Evolutionary conservation across 1,140 invertebrate genomes (phyloP), one percentile per base, ranked within the genome.

Genomic region (Eurosta solidaginis): DNA sequence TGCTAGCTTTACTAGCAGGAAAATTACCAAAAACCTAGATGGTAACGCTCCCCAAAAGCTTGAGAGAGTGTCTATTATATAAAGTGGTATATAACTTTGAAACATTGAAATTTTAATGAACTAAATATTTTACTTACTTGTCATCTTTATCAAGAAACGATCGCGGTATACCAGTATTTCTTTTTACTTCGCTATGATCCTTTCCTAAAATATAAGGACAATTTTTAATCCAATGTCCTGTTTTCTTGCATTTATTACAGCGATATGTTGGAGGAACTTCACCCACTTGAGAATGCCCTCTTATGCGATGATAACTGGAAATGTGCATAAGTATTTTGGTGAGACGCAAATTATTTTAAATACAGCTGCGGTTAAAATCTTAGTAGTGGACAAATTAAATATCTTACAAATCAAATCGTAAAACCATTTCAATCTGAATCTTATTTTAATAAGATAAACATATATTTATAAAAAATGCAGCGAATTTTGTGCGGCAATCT

Each of bases 161-260:
- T 78, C 94, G 91, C 22, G 98, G 98, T 84, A 99, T 99, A n/a
- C 98, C 98, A 78, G 98, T 98, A 84, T 94, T 97, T 84, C 97
- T 93, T 84, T 96, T 96, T 47, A 96, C 93, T 85, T 97, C 95
- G 74, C 93, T 90, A 89, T 83, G 81, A n/a, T 88, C 85, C 40
- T 85, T 84, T 14, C 81, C 81, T 74, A 89, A 83, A 77, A 90
- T 91, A 78, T 93, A 89, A 17, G 96, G 95, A 87, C 97, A 98
- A 88, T 97, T 95, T 88, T 96, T 97, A 76, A 97, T 98, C 95
- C 96, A 99, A 89, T 99, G 97, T 1, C 97, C 97, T 79, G 92
- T 91, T 86, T 96, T 94, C 83, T 96, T 93, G 88, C 97, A 99
- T 85, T 96, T 96, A 85, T 94, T 96, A 89, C 97, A 99, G 59